Percentiles rank a stretch among this genome's conserved stretches.
Conservation (phyloP, 2,888 invertebrate genomes). For the Magallana nippona region DNA sequence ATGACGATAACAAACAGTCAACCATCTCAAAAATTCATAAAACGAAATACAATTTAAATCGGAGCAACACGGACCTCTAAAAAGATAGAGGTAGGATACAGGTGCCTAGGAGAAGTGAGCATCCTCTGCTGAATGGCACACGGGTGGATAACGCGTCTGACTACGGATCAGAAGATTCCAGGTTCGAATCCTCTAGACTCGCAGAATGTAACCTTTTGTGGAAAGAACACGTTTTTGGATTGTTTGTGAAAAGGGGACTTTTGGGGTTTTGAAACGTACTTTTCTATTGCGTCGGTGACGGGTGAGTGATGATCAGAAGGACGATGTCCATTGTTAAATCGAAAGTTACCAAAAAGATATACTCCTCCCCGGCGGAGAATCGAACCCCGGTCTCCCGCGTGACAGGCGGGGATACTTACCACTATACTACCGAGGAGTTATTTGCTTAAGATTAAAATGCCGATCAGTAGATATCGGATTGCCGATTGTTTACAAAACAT, state of each 20-base stretch:
- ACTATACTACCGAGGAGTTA: slow-evolving; percentile 26
- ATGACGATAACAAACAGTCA: no score
- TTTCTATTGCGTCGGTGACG: neutral
- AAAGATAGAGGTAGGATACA: no score
- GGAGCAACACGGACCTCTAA: no score
- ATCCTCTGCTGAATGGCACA: no score
- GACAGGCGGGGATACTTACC: slow-evolving; percentile 19
- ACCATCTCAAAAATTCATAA: no score
- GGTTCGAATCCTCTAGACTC: slow-evolving; percentile 1
- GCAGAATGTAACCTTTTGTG: neutral
- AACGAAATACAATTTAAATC: no score
- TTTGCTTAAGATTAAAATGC: neutral
- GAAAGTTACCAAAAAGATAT: neutral
- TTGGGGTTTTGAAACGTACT: no score
- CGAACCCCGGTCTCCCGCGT: slow-evolving; percentile 19
- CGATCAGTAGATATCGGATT: neutral
- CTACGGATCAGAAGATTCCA: slow-evolving; percentile 10
- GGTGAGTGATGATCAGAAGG: neutral
- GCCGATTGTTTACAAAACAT: neutral
- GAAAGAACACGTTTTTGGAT: neutral
- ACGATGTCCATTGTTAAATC: neutral
- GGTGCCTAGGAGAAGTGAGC: no score
- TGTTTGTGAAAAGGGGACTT: neutral
- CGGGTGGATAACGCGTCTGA: slow-evolving; percentile 47
- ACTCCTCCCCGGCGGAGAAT: slow-evolving; percentile 15